Evolutionary conservation across 2,888 invertebrate genomes (phyloP), one percentile per base, ranked within the genome.

Genomic region (Eucriotettix oculatus): DNA sequence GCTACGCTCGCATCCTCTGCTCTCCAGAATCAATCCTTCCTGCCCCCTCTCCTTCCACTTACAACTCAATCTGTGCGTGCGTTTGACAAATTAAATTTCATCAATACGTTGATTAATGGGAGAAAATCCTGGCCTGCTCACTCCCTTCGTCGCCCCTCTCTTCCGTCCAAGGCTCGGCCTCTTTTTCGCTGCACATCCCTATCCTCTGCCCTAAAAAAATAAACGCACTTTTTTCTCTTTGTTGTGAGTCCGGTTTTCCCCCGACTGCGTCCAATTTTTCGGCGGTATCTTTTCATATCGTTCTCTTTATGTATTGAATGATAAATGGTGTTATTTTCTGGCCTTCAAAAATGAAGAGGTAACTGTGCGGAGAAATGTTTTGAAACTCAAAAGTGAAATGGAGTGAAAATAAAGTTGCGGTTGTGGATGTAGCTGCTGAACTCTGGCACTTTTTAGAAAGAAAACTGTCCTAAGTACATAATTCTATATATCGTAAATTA

Each of bases 71-170:
- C 62, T 62, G 60, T 53, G 52, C 61, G 62, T 64, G 64, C 62
- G 58, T 62, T 64, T 64, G 64, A 64, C 64, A 64, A 64, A 64
- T 64, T 63, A 64, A 64, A 63, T 64, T 64, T 64, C 63, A 63
- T 64, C 64, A 64, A 63, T 64, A 61, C 60, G 56, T 61, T 63
- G 62, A 64, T 63, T 63, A 64, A 64, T 64, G 64, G 61, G 61
- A 61, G 62, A 60, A 61, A 62, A 59, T 59, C 59, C 52, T 53
- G 40, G 56, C 56, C 17, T 29, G 54, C 16, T 14, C 7, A 54
- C 16, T 17, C 17, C 12, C 54, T 12, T 17, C 54, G 54, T 14
- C 10, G 54, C 54, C 29, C 54, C 54, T 12, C 54, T 16, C 29
- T 54, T 17, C 29, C 29, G 17, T 11, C 54, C 29, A 29, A 29